phyloP scores from a whole-genome alignment of 2,888 invertebrate genomes.

The Ferdinandea cuprea region DNA sequence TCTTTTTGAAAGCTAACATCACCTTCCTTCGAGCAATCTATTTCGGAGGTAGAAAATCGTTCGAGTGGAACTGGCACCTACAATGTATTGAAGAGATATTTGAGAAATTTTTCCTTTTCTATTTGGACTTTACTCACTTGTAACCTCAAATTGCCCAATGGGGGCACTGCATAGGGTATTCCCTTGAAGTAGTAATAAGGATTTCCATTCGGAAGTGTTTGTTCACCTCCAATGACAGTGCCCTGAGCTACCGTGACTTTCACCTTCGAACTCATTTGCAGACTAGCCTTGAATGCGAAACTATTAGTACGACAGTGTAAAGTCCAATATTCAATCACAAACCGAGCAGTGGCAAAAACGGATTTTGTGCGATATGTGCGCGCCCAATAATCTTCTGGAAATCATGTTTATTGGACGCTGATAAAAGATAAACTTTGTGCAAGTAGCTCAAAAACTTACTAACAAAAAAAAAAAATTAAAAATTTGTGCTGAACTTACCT shows the following conservation, averaged over 20 bases:
- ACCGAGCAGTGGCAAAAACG: background rate
- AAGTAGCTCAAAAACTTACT: too few species aligned
- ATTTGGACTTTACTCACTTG: conserved; percentile 77
- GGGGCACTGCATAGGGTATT: conserved; percentile 85
- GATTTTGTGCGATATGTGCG: background rate
- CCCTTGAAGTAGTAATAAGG: conserved; percentile 84
- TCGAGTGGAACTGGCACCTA: conserved; percentile 80
- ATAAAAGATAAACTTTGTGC: background rate
- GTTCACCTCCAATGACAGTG: conserved; percentile 83
- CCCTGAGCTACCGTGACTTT: conserved; percentile 83
- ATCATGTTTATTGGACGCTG: background rate
- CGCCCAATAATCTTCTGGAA: background rate
- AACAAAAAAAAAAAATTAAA: too few species aligned
- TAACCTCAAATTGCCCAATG: conserved; percentile 83
- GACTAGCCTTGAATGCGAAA: background rate
- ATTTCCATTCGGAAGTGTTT: conserved; percentile 81
- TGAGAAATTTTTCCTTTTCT: background rate
- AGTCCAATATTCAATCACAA: background rate
- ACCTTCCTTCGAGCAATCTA: conserved; percentile 80
- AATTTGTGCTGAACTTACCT: too few species aligned
- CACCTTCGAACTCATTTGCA: background rate
- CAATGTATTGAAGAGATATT: background rate
- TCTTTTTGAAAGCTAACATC: conserved; percentile 79
- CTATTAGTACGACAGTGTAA: background rate
- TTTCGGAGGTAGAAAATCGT: conserved; percentile 77